Percentiles rank a stretch among this genome's conserved stretches.
These are phyloP conservation scores for Cepphus grylle DNA, from an alignment of 2,113 vertebrate species.

Conservation along the genomic window DNA sequence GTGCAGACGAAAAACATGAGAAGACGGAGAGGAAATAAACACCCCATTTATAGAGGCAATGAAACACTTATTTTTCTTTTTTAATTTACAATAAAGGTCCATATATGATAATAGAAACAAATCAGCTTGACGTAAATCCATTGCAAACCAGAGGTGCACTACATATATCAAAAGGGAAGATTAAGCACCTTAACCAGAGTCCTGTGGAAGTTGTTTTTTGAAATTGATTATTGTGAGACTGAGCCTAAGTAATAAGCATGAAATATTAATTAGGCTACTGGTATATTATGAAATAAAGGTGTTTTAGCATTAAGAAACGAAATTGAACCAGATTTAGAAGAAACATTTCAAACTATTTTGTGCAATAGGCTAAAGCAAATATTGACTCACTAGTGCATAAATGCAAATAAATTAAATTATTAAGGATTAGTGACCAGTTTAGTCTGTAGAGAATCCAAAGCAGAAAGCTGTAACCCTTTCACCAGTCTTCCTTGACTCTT, in stretches of 20 bases:
- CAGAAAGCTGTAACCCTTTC: not conserved
- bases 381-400: not conserved
- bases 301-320: not conserved
- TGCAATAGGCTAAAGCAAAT: not conserved
- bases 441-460: not conserved
- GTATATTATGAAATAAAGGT: not conserved
- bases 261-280: not conserved
- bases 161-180: not conserved
- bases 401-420: constrained; percentile 2
- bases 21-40: not conserved
- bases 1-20: not conserved
- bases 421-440: not conserved
- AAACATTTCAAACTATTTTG: not conserved
- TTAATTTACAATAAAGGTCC: not conserved
- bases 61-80: not conserved
- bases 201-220: not conserved
- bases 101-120: not conserved
- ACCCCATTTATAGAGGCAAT: not conserved
- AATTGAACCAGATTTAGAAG: not conserved
- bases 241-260: not conserved
- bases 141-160: not conserved
- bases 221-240: not conserved
- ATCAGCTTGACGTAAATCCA: not conserved
- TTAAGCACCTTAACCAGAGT: not conserved
- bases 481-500: not conserved